Conservation (phyloP, 2,797 vertebrate genomes). For the Austrolebias charrua region DNA sequence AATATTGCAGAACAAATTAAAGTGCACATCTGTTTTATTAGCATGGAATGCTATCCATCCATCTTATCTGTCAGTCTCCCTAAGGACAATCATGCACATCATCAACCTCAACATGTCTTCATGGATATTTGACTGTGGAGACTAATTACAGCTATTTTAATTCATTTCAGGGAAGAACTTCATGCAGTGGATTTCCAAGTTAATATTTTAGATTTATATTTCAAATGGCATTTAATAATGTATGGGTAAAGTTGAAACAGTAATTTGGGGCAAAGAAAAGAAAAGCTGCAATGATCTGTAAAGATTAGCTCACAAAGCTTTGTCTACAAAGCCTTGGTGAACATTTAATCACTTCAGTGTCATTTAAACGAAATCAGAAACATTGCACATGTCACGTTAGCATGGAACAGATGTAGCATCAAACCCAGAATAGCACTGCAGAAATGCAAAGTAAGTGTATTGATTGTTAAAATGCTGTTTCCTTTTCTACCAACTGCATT, state of each 20-base stretch:
- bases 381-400: slow-evolving; percentile 9
- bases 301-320: neutral
- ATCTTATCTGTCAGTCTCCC: slow-evolving; percentile 74
- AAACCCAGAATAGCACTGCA: slow-evolving; percentile 9
- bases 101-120: slow-evolving; percentile 46
- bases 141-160: slow-evolving; percentile 67
- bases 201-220: slow-evolving; percentile 41
- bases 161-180: slow-evolving; percentile 43
- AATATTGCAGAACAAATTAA: slow-evolving; percentile 77
- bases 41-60: slow-evolving; percentile 64
- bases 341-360: neutral
- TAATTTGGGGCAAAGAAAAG: slow-evolving; percentile 6
- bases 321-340: neutral
- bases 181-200: slow-evolving; percentile 22
- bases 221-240: slow-evolving; percentile 33
- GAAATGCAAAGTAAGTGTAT: slow-evolving; percentile 14
- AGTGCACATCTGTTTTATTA: slow-evolving; percentile 81
- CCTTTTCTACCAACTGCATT: neutral
- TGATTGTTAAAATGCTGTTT: slow-evolving; percentile 6
- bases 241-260: slow-evolving; percentile 9
- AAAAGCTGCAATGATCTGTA: slow-evolving; percentile 5
- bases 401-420: slow-evolving; percentile 7
- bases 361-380: slow-evolving; percentile 15
- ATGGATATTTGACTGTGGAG: slow-evolving; percentile 40
- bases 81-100: slow-evolving; percentile 42